These are phyloP conservation scores for Drosophila saltans DNA, from an alignment of 1,140 invertebrate species.

Conservation along the genomic window DNA sequence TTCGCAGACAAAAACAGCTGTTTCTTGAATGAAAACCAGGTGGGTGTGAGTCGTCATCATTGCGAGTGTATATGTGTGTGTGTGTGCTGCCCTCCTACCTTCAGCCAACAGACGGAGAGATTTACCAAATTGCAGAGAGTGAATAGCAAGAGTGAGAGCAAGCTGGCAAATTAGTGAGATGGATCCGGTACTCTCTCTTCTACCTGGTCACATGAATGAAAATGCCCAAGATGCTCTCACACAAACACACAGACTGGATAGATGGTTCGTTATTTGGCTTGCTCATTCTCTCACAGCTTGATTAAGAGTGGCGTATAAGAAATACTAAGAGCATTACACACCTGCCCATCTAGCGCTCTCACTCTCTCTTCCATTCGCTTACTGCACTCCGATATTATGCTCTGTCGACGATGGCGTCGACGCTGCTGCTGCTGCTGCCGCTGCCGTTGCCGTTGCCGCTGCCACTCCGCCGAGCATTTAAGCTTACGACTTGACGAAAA, in stretches of 20 bases:
- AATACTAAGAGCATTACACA: constrained; percentile 50
- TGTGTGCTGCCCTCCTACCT: constrained; percentile 36
- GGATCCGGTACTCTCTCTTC: constrained; percentile 33
- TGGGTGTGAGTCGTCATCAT: constrained; percentile 50
- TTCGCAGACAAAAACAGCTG: constrained; percentile 70
- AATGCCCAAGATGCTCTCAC: constrained; percentile 39
- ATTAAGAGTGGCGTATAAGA: constrained; percentile 11
- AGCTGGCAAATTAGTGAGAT: neutral
- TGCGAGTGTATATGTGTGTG: neutral
- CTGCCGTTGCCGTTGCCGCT: constrained; percentile 1
- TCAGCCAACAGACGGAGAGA: neutral
- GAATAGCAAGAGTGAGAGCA: neutral
- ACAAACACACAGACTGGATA: too few species aligned
- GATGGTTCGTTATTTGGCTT: too few species aligned
- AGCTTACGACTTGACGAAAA: constrained; percentile 75
- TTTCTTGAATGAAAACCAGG: constrained; percentile 77
- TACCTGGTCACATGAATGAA: constrained; percentile 70
- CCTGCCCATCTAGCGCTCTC: constrained; percentile 68
- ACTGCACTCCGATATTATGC: constrained; percentile 15
- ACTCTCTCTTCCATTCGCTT: constrained; percentile 66
- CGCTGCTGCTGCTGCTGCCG: constrained; percentile 31
- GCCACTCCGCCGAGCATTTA: constrained; percentile 58
- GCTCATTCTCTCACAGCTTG: constrained; percentile 38
- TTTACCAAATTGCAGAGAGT: neutral
- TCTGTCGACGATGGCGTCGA: constrained; percentile 7